Conservation (phyloP, 2,113 vertebrate species). For the Acinonyx jubatus region DNA sequence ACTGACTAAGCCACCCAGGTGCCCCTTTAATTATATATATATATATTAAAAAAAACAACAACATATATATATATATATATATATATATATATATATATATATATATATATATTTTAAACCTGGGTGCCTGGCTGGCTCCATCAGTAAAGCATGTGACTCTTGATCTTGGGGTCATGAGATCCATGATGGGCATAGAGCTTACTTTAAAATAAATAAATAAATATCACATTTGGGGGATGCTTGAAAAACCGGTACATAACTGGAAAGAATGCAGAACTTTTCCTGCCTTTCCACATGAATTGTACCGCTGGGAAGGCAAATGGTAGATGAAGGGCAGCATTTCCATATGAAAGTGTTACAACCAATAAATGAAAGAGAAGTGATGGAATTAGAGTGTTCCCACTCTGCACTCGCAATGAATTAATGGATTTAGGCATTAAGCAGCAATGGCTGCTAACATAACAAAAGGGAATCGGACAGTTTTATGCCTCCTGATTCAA, state of each 20-base stretch:
- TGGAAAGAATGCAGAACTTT: background rate
- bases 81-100: too few species aligned
- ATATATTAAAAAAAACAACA: too few species aligned
- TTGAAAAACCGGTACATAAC: background rate
- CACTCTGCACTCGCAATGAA: background rate
- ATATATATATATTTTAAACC: background rate
- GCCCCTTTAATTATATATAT: too few species aligned
- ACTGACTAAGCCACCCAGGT: too few species aligned
- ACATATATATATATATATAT: too few species aligned
- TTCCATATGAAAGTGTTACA: background rate
- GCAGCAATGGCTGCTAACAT: background rate
- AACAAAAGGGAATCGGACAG: background rate
- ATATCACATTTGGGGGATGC: background rate
- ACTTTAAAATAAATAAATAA: background rate
- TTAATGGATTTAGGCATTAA: background rate
- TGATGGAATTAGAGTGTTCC: background rate
- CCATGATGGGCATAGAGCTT: background rate
- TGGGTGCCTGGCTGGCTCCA: background rate
- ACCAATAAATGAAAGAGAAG: background rate
- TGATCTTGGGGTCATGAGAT: background rate
- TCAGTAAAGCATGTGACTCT: background rate
- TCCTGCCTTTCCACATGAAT: background rate
- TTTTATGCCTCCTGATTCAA: background rate
- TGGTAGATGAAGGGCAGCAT: background rate
- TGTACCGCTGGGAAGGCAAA: background rate